Base-by-base conservation (phyloP, 2,888 invertebrate genomes). In the Ethmia dodecea region DNA sequence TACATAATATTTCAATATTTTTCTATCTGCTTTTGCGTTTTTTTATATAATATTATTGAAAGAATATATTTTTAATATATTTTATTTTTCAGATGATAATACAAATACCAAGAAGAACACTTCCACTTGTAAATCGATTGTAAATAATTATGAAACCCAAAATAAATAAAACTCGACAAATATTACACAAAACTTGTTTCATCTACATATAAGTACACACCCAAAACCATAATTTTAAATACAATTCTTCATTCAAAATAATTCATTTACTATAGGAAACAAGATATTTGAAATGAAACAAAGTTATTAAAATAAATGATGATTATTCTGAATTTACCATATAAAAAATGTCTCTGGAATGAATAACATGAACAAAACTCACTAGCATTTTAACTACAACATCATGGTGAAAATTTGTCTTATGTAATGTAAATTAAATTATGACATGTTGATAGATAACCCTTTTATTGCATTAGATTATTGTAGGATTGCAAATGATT, bases 281-380 rank as follows among this genome's bases (percentile, higher is more conserved):
- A n/a, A n/a, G n/a, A 22, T 8, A 25, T 13, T 32, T 9, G 35
- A 39, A 29, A 34, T 28, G 25, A 33, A 37, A 34, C 24, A 14
- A 18, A 28, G 11, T 25, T 10, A 15, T 28, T 27, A 32, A 31
- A 36, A 33, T 33, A 29, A 31, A 35, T n/a, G 13, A 32, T 37
- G 52, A 53, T 59, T 48, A 49, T 55, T 59, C 52, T 56, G 45
- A 56, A 56, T 58, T 51, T 52, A 53, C 55, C 52, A 49, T 54
- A 59, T 47, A 45, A 46, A 45, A 26, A 43, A 40, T 43, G 36
- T 46, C 37, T 50, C 43, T 60, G 62, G 61, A 63, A 62, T 62
- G 60, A 61, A 58, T 52, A 51, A 55, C 43, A 42, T 42, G 34
- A 40, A 35, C 20, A 38, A 40, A 34, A 37, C 38, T 35, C 37